Evolutionary conservation across 1,140 invertebrate genomes (phyloP).

Genomic region (Conus ventricosus): DNA sequence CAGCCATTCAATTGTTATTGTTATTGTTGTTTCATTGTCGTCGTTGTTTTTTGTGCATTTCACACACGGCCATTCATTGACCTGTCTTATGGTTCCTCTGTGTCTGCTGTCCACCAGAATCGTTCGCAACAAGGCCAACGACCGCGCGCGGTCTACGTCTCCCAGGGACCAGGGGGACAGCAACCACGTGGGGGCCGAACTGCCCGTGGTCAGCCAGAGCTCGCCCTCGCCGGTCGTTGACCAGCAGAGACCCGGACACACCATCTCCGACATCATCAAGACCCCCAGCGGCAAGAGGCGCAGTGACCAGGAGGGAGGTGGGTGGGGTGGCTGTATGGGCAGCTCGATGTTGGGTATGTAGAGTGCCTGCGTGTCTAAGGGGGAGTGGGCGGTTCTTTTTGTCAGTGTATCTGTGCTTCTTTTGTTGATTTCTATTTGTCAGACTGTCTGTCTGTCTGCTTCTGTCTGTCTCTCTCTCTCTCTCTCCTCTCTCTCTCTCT

Average conservation of each 20-base stretch:
- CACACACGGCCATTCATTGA: too few species aligned
- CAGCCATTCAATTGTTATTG: too few species aligned
- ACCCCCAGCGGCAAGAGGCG: conserved; percentile 20
- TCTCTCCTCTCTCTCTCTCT: conserved; percentile 1
- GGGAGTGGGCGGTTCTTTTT: not conserved
- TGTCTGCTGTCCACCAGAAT: conserved; percentile 8
- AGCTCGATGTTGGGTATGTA: too few species aligned
- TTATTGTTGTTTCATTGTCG: too few species aligned
- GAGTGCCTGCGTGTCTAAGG: too few species aligned
- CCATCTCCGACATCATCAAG: conserved; percentile 38
- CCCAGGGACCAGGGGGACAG: conserved; percentile 29
- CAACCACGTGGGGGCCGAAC: not conserved
- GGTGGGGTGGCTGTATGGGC: not conserved
- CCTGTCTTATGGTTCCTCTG: too few species aligned
- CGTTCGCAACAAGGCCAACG: conserved; percentile 30
- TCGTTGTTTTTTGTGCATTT: too few species aligned
- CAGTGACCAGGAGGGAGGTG: conserved; percentile 21
- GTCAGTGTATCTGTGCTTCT: not conserved
- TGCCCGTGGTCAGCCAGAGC: not conserved
- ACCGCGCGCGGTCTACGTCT: conserved; percentile 22
- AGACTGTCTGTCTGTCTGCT: not conserved
- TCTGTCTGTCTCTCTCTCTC: not conserved
- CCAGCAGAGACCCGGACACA: conserved; percentile 20
- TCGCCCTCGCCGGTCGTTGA: conserved; percentile 2
- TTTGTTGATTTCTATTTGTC: not conserved